Evolutionary conservation across 2,888 invertebrate genomes (phyloP).

Genomic region (Leptinotarsa juncta): DNA sequence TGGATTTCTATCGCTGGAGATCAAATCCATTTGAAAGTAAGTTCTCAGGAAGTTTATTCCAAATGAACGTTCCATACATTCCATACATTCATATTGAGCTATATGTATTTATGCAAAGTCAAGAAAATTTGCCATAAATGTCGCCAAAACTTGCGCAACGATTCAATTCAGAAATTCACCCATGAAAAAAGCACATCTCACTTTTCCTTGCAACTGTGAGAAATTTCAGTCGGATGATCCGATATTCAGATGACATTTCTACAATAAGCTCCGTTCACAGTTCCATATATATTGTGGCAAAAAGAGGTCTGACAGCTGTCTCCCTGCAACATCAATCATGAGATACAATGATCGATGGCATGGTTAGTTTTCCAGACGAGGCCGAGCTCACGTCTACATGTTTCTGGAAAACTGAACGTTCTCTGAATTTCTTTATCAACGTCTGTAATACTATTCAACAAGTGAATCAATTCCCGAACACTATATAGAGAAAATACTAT

Average conservation of each 20-base stretch:
- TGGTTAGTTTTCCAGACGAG: constrained; percentile 11
- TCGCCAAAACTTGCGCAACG: background rate
- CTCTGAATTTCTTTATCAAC: constrained; percentile 24
- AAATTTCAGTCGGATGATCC: constrained; percentile 1
- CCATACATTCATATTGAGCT: too few species aligned
- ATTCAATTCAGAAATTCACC: background rate
- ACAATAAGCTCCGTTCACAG: constrained; percentile 17
- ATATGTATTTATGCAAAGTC: too few species aligned
- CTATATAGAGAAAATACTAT: background rate
- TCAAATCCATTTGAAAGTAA: too few species aligned
- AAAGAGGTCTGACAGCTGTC: constrained; percentile 18
- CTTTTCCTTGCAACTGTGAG: background rate
- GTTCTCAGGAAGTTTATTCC: too few species aligned
- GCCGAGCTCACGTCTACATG: constrained; percentile 13
- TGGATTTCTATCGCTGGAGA: too few species aligned
- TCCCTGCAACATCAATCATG: constrained; percentile 5
- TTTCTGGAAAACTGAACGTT: constrained; percentile 12
- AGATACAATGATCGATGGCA: constrained; percentile 14
- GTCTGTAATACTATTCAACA: constrained; percentile 30
- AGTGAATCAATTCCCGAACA: constrained; percentile 29
- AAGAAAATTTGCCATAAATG: too few species aligned
- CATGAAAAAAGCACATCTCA: background rate
- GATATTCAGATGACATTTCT: constrained; percentile 19
- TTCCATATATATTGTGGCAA: constrained; percentile 15
- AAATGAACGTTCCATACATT: too few species aligned